Percentiles rank a stretch among this genome's conserved stretches.
Conservation (phyloP, 2,113 vertebrate species). For the Mixornis gularis region DNA sequence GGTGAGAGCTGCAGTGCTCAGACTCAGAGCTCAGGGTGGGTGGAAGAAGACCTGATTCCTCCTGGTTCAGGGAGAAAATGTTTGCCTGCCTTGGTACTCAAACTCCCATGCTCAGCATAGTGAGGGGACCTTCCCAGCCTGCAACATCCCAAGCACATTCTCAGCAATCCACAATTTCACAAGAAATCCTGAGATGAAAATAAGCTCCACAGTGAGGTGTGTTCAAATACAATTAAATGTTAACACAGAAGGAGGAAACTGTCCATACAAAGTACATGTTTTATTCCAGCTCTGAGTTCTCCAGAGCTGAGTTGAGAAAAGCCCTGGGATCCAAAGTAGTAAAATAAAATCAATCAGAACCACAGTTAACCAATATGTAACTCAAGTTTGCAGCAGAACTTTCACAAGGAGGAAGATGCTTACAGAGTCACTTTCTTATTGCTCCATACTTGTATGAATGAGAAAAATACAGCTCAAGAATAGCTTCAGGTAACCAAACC, state of each 20-base stretch:
- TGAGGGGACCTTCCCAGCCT: background rate
- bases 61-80: rapidly evolving
- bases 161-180: background rate
- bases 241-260: background rate
- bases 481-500: background rate
- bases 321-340: background rate
- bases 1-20: background rate
- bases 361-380: background rate
- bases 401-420: background rate
- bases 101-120: background rate
- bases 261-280: rapidly evolving
- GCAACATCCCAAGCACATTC: background rate
- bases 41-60: background rate
- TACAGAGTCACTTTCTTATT: background rate
- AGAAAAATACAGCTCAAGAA: background rate
- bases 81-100: background rate
- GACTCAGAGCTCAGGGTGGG: background rate
- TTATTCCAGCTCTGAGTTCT: background rate
- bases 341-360: background rate
- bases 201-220: background rate
- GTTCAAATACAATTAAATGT: background rate
- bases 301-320: background rate
- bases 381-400: background rate
- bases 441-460: background rate
- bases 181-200: background rate